These are phyloP conservation scores for Dichetophora obliterata DNA, from an alignment of 2,888 invertebrate species.

Conservation along the genomic window DNA sequence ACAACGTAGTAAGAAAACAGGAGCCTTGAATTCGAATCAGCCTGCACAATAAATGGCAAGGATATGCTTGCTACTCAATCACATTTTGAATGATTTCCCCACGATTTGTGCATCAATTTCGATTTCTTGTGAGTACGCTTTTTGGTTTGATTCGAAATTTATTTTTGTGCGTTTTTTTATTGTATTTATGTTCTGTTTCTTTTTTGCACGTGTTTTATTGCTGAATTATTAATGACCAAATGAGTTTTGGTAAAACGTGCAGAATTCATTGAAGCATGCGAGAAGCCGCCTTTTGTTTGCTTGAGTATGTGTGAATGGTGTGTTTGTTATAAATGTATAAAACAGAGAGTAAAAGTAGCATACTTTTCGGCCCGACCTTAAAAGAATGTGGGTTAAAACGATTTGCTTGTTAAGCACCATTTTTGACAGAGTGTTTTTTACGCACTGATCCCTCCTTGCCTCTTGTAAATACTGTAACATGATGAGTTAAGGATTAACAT, in stretches of 20 bases:
- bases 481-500: background rate
- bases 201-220: slow-evolving; percentile 14
- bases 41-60: slow-evolving; percentile 19
- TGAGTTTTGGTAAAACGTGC: slow-evolving; percentile 3
- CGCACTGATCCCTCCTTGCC: no score
- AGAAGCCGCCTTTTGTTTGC: no score
- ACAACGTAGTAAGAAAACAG: background rate
- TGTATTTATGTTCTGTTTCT: background rate
- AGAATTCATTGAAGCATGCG: background rate
- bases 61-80: background rate
- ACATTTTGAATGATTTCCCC: slow-evolving; percentile 19
- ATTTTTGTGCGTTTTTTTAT: background rate
- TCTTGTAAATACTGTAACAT: no score
- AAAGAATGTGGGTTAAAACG: no score
- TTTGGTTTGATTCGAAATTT: background rate
- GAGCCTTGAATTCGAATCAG: slow-evolving; percentile 49
- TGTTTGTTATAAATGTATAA: no score
- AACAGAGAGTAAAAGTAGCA: background rate
- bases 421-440: no score
- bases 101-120: slow-evolving; percentile 1
- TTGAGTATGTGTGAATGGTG: no score
- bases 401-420: no score
- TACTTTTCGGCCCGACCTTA: no score
- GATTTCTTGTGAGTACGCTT: background rate
- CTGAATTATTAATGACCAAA: slow-evolving; percentile 29